phyloP scores from a whole-genome alignment of 2,797 vertebrate species.

The Dromococcyx pavoninus region DNA sequence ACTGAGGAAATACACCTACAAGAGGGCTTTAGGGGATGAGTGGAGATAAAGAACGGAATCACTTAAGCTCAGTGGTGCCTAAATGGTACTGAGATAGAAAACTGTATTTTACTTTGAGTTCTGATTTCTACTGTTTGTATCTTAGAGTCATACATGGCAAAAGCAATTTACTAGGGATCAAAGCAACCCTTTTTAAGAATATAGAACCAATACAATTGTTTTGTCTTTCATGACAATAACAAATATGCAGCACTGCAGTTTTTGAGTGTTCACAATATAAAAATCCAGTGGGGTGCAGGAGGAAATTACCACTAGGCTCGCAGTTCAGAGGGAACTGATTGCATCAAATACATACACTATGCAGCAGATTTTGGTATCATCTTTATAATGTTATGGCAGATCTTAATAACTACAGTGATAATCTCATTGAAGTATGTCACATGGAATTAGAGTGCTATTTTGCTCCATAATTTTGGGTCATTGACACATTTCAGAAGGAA shows the following conservation, averaged over 20 bases:
- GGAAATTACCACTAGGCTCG: not conserved
- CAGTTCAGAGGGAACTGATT: not conserved
- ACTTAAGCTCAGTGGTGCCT: not conserved
- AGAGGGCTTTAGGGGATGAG: not conserved
- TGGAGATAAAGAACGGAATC: not conserved
- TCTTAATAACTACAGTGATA: not conserved
- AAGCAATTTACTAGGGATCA: not conserved
- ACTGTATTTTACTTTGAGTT: not conserved
- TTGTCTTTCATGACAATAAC: not conserved
- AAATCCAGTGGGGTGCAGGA: fast-evolving
- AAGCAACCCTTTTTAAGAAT: not conserved
- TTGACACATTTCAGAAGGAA: not conserved
- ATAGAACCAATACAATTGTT: not conserved
- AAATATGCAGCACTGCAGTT: not conserved
- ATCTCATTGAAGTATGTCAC: not conserved
- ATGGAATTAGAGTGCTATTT: not conserved
- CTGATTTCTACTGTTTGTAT: not conserved
- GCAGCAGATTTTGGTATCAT: not conserved
- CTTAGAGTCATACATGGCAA: not conserved
- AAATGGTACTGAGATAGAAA: not conserved
- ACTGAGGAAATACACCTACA: not conserved
- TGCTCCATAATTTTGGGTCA: not conserved
- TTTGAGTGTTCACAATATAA: not conserved
- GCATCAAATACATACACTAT: not conserved
- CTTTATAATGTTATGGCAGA: not conserved